phyloP scores from a whole-genome alignment of 2,113 vertebrate species.

The Polypterus bichir region DNA sequence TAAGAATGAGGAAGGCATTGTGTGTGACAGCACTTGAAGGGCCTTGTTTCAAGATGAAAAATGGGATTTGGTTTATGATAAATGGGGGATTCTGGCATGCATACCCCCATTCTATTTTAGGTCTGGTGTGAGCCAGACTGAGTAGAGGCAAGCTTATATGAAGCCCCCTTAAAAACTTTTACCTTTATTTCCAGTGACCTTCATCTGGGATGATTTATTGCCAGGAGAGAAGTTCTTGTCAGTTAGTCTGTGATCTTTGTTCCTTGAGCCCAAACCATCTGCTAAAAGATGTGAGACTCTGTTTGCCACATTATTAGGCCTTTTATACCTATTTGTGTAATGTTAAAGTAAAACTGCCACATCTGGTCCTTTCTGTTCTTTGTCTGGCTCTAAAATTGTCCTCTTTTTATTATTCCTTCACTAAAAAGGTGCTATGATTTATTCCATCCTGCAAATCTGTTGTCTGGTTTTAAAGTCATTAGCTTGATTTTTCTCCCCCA shows the following conservation, averaged over 20 bases:
- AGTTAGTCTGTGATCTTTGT: constrained; percentile 69
- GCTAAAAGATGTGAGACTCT: constrained; percentile 44
- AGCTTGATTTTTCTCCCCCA: not conserved
- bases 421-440: not conserved
- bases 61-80: constrained; percentile 61
- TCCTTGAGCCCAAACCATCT: constrained; percentile 59
- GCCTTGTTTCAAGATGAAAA: constrained; percentile 63
- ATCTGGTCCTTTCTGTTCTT: constrained; percentile 22
- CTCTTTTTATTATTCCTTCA: not conserved
- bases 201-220: constrained; percentile 68
- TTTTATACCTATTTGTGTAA: constrained; percentile 42
- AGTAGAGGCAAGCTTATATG: constrained; percentile 34
- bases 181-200: constrained; percentile 63
- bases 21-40: constrained; percentile 57
- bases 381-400: constrained; percentile 30
- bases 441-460: too few species aligned
- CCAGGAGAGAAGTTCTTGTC: constrained; percentile 61
- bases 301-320: constrained; percentile 38
- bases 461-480: constrained; percentile 16
- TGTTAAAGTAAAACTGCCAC: constrained; percentile 32
- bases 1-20: constrained; percentile 59
- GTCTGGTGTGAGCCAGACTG: constrained; percentile 34
- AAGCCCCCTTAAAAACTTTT: constrained; percentile 49
- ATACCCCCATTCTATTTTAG: constrained; percentile 59
- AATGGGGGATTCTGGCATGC: constrained; percentile 66